Percentiles rank a stretch among this genome's conserved stretches.
phyloP scores from a whole-genome alignment of 2,797 vertebrate genomes.

The Denticeps clupeoides region DNA sequence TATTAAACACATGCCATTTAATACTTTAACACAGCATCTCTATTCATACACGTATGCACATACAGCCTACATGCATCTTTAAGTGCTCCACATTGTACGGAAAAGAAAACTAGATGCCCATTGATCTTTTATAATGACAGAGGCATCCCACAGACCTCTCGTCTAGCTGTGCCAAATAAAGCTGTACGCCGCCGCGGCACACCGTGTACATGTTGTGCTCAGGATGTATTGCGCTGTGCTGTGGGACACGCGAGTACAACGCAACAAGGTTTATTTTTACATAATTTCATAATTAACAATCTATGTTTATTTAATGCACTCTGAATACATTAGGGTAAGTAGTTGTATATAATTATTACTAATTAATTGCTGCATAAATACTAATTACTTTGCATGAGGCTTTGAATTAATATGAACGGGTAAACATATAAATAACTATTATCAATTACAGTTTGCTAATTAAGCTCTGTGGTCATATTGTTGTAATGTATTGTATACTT shows the following conservation, averaged over 20 bases:
- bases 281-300: conserved; percentile 61
- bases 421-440: conserved; percentile 49
- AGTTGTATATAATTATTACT: conserved; percentile 59
- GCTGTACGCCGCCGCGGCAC: conserved; percentile 7
- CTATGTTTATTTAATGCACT: conserved; percentile 63
- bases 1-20: no score
- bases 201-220: not conserved
- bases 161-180: conserved; percentile 41
- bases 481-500: conserved; percentile 30
- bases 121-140: conserved; percentile 26
- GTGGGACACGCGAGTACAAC: conserved; percentile 20
- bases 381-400: conserved; percentile 33
- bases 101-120: not conserved
- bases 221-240: conserved; percentile 2
- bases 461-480: conserved; percentile 47
- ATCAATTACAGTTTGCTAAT: conserved; percentile 51
- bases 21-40: no score
- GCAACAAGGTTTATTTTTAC: conserved; percentile 43
- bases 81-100: conserved; percentile 7
- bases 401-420: conserved; percentile 35
- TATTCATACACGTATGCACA: no score
- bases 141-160: conserved; percentile 33
- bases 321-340: conserved; percentile 50
- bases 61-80: no score
- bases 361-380: conserved; percentile 61